Base-by-base conservation (phyloP, 1,140 invertebrate species). In the Cyclina sinensis region DNA sequence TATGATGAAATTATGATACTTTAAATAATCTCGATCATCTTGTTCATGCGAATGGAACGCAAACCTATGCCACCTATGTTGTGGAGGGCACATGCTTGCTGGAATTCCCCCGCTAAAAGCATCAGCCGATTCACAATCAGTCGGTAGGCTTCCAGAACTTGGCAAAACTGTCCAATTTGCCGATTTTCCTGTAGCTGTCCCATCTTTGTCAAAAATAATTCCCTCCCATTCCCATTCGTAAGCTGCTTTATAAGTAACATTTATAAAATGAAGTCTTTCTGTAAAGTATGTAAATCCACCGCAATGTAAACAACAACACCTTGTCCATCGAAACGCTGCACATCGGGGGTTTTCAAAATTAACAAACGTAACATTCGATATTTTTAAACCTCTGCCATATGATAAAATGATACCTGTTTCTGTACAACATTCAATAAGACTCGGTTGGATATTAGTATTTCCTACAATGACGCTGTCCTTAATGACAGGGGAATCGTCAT, bases 41-140 rank as follows among this genome's bases (percentile, higher is more conserved):
- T 92, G 81, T 37, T 93, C n/a, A n/a, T n/a, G n/a, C n/a, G n/a
- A n/a, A n/a, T n/a, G n/a, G n/a, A 93, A 88, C 70, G 21, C 86
- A 68, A 94, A 94, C 76, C 94, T 89, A 62, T 92, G 91, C 74
- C 94, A 93, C 35, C 90, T 92, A 1, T 93, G 86, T 24, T 84
- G 37, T 21, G 76, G 37, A 18, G 91, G 83, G 88, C 93, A 94
- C 0, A 91, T 81, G 48, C 91, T 92, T 0, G 91, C 92, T 16
- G 88, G 80, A 39, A 90, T 74, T 24, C 68, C 78, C 21, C 80
- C 57, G 11, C 89, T 87, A 76, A 90, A 91, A 16, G 37, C 76
- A 3, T 79, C 11, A 9, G 43, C 48, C 12, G 21, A 7, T 85
- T 65, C 65, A 35, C n/a, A n/a, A 30, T 84, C 48, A 48, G 57